Percentiles rank a stretch among this genome's conserved stretches.
These are phyloP conservation scores for Apis laboriosa DNA, from an alignment of 1,140 invertebrate species.

Conservation along the genomic window DNA sequence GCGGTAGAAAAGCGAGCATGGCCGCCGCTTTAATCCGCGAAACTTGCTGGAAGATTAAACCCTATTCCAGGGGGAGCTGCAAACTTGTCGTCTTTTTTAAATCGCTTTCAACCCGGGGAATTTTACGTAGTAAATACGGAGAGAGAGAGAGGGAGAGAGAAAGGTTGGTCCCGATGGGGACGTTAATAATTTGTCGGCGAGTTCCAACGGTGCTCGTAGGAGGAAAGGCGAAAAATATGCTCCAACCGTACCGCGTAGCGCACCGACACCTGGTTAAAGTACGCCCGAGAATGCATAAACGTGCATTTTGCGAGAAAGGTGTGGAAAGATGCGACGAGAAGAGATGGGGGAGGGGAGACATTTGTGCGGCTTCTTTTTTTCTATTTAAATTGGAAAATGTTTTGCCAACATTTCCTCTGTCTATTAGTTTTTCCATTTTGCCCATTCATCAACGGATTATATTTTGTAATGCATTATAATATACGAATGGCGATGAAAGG, in stretches of 20 bases:
- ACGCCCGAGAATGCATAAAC: conserved; percentile 1
- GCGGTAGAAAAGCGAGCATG: neutral
- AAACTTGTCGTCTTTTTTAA: conserved; percentile 56
- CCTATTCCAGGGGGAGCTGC: conserved; percentile 41
- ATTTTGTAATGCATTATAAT: too few species aligned
- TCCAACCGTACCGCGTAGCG: conserved; percentile 19
- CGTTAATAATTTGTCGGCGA: conserved; percentile 61
- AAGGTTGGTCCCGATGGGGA: conserved; percentile 42
- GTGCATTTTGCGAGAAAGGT: neutral
- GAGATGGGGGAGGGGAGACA: neutral
- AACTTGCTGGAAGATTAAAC: conserved; percentile 49
- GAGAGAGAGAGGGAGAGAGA: too few species aligned
- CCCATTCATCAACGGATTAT: too few species aligned
- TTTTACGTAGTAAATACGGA: conserved; percentile 45
- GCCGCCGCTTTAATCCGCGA: conserved; percentile 43
- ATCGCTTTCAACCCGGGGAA: conserved; percentile 55
- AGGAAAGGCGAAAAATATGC: conserved; percentile 49
- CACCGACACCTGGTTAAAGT: conserved; percentile 21
- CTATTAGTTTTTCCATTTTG: too few species aligned
- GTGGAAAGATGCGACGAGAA: neutral
- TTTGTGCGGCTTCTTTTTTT: too few species aligned
- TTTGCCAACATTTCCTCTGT: too few species aligned
- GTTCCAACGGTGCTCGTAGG: conserved; percentile 14
- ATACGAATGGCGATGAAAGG: too few species aligned
- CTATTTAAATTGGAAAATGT: too few species aligned